These are phyloP conservation scores for Ciconia maguari DNA, from an alignment of 2,113 vertebrate species.

Conservation along the genomic window DNA sequence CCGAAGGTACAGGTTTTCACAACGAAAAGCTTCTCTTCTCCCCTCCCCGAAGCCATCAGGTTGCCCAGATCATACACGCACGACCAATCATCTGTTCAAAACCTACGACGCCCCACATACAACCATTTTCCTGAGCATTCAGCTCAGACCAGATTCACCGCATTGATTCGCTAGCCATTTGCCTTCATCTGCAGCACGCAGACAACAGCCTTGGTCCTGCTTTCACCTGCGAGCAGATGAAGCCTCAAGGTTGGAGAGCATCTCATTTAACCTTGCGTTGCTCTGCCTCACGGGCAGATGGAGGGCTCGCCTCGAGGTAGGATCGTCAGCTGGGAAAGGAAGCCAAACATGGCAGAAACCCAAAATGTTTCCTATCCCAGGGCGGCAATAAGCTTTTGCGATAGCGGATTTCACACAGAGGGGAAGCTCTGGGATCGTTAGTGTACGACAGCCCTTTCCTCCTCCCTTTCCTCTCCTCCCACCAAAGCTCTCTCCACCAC, in stretches of 20 bases:
- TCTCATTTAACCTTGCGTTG: not conserved
- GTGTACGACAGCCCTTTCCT: not conserved
- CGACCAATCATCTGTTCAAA: no score
- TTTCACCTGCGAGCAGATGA: rapidly evolving
- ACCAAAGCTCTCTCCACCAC: not conserved
- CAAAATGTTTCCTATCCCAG: not conserved
- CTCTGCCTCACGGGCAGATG: not conserved
- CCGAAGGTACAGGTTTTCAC: not conserved
- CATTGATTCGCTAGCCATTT: not conserved
- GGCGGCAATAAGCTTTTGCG: not conserved
- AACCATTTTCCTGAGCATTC: no score
- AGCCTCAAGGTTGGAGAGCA: not conserved
- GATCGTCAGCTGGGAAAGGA: not conserved
- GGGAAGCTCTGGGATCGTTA: not conserved
- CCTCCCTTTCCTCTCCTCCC: not conserved
- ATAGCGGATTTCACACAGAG: not conserved
- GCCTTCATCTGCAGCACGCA: not conserved
- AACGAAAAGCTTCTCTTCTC: not conserved
- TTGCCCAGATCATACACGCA: no score
- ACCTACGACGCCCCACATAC: no score
- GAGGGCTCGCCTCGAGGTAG: not conserved
- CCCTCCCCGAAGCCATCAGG: rapidly evolving
- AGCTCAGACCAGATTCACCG: not conserved
- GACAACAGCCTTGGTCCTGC: not conserved
- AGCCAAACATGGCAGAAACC: not conserved